Conservation (phyloP, 2,888 invertebrate genomes). For the Nemurella pictetii region DNA sequence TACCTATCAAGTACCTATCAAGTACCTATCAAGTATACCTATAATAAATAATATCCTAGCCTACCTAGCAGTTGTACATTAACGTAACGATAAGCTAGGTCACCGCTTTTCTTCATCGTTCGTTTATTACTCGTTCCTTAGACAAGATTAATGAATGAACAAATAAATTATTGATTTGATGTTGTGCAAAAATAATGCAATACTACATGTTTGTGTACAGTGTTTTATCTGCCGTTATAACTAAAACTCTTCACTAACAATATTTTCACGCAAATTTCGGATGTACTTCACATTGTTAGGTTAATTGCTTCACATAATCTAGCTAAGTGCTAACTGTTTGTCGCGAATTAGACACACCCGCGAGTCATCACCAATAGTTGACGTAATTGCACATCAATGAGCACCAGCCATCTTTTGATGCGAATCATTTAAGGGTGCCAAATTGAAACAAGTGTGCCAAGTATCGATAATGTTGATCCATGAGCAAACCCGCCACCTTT, state of each 20-base stretch:
- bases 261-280: slow-evolving; percentile 36
- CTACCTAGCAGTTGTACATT: not conserved
- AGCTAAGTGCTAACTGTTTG: slow-evolving; percentile 25
- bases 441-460: slow-evolving; percentile 1
- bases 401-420: slow-evolving; percentile 11
- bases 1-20: not conserved
- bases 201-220: slow-evolving; percentile 33
- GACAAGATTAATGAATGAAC: not conserved
- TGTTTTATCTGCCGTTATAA: slow-evolving; percentile 35
- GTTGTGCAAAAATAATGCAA: not conserved
- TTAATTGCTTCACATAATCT: slow-evolving; percentile 7
- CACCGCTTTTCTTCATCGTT: not conserved
- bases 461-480: not conserved
- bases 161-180: not conserved
- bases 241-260: slow-evolving; percentile 35
- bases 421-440: slow-evolving; percentile 21
- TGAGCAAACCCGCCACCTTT: not conserved
- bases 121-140: not conserved
- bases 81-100: not conserved
- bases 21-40: not conserved
- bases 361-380: not conserved
- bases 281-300: slow-evolving; percentile 33
- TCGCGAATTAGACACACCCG: not conserved
- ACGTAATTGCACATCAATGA: not conserved
- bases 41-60: not conserved